A percentile compares a stretch with the other conserved stretches of the same genome.
phyloP scores from a whole-genome alignment of 2,888 invertebrate species.

The Diachrysia chrysitis region DNA sequence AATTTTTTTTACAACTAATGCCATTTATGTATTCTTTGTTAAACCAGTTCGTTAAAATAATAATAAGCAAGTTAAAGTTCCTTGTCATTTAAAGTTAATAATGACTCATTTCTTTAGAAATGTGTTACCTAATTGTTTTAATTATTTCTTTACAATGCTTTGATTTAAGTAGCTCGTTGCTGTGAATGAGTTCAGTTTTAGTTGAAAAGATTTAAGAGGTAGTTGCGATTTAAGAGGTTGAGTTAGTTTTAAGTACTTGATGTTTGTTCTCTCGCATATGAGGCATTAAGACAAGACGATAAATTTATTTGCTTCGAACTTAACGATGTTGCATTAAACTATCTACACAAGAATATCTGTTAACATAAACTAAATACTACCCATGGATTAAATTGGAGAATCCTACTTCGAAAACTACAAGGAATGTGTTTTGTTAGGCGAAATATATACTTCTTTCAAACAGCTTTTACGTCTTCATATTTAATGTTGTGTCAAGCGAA shows the following conservation, averaged over 20 bases:
- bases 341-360: not conserved
- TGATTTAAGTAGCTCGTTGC: not conserved
- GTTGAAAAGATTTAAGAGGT: conserved; percentile 1
- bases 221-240: not conserved
- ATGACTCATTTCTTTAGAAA: not conserved
- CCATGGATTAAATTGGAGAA: too few species aligned
- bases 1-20: conserved; percentile 14
- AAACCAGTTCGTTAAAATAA: not conserved
- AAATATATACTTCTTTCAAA: not conserved
- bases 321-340: not conserved
- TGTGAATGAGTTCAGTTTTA: not conserved
- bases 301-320: not conserved
- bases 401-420: not conserved
- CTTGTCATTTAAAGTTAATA: not conserved
- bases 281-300: too few species aligned
- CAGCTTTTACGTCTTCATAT: not conserved
- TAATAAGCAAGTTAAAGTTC: not conserved
- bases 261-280: not conserved
- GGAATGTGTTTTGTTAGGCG: not conserved
- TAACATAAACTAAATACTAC: too few species aligned
- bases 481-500: not conserved
- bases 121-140: not conserved
- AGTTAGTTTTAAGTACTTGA: not conserved
- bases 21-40: not conserved
- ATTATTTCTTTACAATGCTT: not conserved